These are phyloP conservation scores for Triplophysa dalaica DNA, from an alignment of 2,113 vertebrate species.

Conservation along the genomic window DNA sequence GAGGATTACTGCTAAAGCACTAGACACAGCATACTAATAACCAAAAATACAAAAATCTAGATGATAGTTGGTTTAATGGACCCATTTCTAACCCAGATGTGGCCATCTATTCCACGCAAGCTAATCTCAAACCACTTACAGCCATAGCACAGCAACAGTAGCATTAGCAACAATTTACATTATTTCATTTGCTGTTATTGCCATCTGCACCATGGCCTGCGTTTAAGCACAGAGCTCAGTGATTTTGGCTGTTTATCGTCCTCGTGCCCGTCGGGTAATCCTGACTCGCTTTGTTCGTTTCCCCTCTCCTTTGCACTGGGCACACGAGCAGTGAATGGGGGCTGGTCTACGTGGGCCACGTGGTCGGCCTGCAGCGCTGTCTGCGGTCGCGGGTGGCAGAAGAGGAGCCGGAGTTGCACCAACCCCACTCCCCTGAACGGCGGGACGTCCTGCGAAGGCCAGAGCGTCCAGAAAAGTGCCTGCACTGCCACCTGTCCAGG, in stretches of 20 bases:
- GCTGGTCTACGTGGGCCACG: slow-evolving; percentile 98
- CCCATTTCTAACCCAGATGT: not conserved
- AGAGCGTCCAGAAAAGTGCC: slow-evolving; percentile 98
- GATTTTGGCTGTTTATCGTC: slow-evolving; percentile 50
- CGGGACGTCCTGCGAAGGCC: slow-evolving; percentile 96
- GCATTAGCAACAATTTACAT: not conserved
- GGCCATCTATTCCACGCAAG: not conserved
- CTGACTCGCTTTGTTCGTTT: slow-evolving; percentile 77
- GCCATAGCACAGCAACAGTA: not conserved
- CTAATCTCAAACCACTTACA: not conserved
- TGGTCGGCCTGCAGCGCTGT: slow-evolving; percentile 96
- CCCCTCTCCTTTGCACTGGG: slow-evolving; percentile 55
- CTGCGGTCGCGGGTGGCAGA: slow-evolving; percentile 98
- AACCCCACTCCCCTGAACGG: slow-evolving; percentile 98
- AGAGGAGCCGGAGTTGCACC: slow-evolving; percentile 98
- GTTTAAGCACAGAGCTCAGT: slow-evolving; percentile 19
- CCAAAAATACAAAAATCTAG: too few species aligned
- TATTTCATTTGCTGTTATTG: slow-evolving; percentile 24
- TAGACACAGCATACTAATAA: too few species aligned
- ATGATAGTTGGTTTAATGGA: too few species aligned
- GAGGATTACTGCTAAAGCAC: too few species aligned
- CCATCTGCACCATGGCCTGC: not conserved
- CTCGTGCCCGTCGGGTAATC: slow-evolving; percentile 77
- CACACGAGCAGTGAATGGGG: slow-evolving; percentile 86
- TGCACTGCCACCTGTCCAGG: slow-evolving; percentile 98